Percentiles rank a stretch among this genome's conserved stretches.
Evolutionary conservation across 1,140 invertebrate genomes (phyloP).

Genomic region (Aphelenchoides fujianensis): DNA sequence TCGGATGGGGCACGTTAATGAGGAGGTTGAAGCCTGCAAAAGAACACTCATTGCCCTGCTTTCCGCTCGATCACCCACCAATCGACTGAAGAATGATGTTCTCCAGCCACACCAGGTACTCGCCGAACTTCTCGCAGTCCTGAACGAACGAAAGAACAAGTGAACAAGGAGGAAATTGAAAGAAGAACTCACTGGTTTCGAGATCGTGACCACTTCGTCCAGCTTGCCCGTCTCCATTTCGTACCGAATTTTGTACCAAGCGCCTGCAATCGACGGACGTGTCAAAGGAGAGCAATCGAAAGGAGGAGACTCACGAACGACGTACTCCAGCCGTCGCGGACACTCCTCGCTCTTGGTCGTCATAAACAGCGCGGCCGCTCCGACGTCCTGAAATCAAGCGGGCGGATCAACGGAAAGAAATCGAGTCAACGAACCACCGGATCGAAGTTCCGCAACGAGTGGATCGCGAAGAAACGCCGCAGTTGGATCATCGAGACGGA

Average conservation of each 20-base stretch:
- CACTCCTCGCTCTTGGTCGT: conserved; percentile 44
- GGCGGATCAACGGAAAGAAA: neutral
- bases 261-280: no score
- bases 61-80: conserved; percentile 20
- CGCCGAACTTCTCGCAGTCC: conserved; percentile 28
- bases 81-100: conserved; percentile 49
- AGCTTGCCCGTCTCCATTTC: conserved; percentile 18
- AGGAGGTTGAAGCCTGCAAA: conserved; percentile 40
- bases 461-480: conserved; percentile 34
- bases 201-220: conserved; percentile 21
- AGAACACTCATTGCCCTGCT: conserved; percentile 15
- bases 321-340: conserved; percentile 39
- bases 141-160: conserved; percentile 27
- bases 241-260: conserved; percentile 37
- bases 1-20: conserved; percentile 43
- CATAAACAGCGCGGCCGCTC: conserved; percentile 40
- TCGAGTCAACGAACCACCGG: conserved; percentile 27
- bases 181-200: conserved; percentile 30
- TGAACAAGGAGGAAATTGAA: neutral
- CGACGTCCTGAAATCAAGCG: conserved; percentile 34
- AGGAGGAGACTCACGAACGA: no score
- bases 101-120: conserved; percentile 46
- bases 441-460: conserved; percentile 36
- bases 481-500: conserved; percentile 23
- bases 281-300: no score